Evolutionary conservation across 2,888 invertebrate species (phyloP), one percentile per base, ranked within the genome.

Genomic region (Choristoneura rosaceana): DNA sequence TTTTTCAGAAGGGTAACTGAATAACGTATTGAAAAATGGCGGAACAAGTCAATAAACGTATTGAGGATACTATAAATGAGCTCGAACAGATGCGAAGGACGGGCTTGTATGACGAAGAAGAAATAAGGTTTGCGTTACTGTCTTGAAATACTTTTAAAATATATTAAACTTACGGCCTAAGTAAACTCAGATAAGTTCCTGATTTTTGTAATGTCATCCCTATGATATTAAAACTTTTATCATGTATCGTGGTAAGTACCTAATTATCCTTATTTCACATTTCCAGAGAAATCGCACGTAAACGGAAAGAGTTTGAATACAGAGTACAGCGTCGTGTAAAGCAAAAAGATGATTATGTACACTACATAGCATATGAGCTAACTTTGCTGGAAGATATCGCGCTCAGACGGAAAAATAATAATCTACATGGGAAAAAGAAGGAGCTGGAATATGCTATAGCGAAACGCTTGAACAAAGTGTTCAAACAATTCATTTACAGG

Each of bases 51-150:
- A 96, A 97, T 83, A 95, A 96, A 85, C 95, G 96, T 84, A 95
- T 97, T 79, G 98, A 98, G 93, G 95, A 96, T 76, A 96, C 97
- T 95, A 95, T 97, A 81, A 96, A 96, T 75, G 97, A 97, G 87
- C 94, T 98, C 83, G 97, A 98, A 87, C 96, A 97, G 84, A 96
- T 98, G 96, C 95, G 96, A 81, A 94, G 96, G 79, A 95, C 95
- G 47, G 95, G 95, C 81, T 90, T 98, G 67, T 97, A 97, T 82
- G 94, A 95, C 9, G 95, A 95, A 71, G 95, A 95, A 66, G 97
- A 98, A 94, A 95, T 96, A 84, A 95, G 95, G 97, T 97, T 89
- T 76, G 81, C 81, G 65, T 58, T 64, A 34, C 41, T 1, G 25
- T 25, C 25, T 25, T 25, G 25, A 25, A 25, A 25, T 25, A 25